Evolutionary conservation across 2,888 invertebrate genomes (phyloP).

Genomic region (Corbicula japonica): DNA sequence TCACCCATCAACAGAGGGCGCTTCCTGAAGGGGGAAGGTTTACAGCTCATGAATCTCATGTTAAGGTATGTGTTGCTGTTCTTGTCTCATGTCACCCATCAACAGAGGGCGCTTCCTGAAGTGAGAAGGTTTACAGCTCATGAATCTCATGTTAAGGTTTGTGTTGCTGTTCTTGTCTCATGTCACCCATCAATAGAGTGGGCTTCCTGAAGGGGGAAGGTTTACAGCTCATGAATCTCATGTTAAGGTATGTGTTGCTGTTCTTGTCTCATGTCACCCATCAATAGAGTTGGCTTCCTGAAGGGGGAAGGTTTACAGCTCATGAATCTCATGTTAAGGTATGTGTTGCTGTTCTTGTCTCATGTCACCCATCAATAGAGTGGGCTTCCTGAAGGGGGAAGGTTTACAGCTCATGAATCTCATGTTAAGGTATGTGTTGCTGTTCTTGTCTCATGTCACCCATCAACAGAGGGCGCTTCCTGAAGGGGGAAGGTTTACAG

Average conservation of each 20-base stretch:
- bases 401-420: slow-evolving; percentile 2
- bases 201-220: too few relatives aligned
- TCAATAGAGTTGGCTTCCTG: too few relatives aligned
- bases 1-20: slow-evolving; percentile 92
- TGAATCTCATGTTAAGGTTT: slow-evolving; percentile 91
- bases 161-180: too few relatives aligned
- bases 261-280: slow-evolving; percentile 88
- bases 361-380: too few relatives aligned
- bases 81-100: too few relatives aligned
- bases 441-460: slow-evolving; percentile 93
- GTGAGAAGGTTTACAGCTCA: neutral
- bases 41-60: slow-evolving; percentile 99
- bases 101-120: too few relatives aligned
- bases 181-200: too few relatives aligned
- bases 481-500: slow-evolving; percentile 98
- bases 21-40: slow-evolving; percentile 98
- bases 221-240: slow-evolving; percentile 90
- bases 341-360: neutral
- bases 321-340: slow-evolving; percentile 98
- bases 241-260: neutral
- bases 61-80: slow-evolving; percentile 89
- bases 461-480: too few relatives aligned
- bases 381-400: neutral
- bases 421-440: slow-evolving; percentile 93
- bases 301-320: slow-evolving; percentile 98